Conservation (phyloP, 2,797 vertebrate genomes). For the Botia kubotai region DNA sequence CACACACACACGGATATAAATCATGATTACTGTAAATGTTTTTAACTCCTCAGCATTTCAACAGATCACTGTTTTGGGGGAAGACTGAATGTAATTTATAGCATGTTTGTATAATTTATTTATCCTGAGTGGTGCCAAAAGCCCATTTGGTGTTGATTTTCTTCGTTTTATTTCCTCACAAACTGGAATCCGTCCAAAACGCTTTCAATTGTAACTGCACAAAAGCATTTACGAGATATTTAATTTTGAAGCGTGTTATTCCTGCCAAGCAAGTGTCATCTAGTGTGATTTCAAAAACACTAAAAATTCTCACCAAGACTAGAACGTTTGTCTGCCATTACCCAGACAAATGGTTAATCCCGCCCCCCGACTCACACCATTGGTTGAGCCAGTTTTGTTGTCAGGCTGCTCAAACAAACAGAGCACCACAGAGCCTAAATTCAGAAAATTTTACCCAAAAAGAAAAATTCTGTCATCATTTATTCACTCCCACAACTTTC, state of each 20-base stretch:
- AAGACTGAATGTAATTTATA: background rate
- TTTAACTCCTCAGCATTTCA: background rate
- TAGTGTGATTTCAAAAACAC: background rate
- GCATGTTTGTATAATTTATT: too few species aligned
- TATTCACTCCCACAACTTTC: background rate
- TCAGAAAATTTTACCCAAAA: background rate
- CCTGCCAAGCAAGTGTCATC: background rate
- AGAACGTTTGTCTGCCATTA: background rate
- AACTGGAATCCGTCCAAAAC: background rate
- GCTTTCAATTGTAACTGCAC: background rate
- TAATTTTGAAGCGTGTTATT: background rate
- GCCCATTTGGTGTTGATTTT: background rate
- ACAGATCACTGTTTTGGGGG: background rate
- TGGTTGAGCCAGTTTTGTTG: background rate
- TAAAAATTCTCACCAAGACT: background rate
- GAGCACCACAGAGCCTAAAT: background rate
- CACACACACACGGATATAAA: constrained; percentile 12
- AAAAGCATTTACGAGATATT: background rate
- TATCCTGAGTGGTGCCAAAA: background rate
- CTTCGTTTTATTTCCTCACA: background rate
- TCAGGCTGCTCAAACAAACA: background rate
- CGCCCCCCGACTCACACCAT: background rate
- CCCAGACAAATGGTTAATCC: background rate
- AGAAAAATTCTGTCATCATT: background rate
- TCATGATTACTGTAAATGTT: background rate